Percentiles rank a stretch among this genome's conserved stretches.
Conservation (phyloP, 2,113 vertebrate species). For the Oophaga pumilio region DNA sequence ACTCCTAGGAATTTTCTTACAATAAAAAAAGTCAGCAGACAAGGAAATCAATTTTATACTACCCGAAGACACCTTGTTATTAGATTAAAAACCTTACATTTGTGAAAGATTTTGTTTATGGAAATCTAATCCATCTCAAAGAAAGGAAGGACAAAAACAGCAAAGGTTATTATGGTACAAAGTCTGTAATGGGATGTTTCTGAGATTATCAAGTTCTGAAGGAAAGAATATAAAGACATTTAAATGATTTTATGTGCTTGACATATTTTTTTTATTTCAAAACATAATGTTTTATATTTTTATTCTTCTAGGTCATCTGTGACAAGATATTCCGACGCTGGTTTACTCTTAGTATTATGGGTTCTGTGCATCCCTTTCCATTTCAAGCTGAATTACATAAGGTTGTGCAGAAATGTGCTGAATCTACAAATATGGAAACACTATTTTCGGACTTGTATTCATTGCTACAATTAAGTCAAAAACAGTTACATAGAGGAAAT, state of each 20-base stretch:
- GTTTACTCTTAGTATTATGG: conserved; percentile 79
- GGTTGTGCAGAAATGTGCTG: conserved; percentile 83
- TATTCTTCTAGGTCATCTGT: conserved; percentile 84
- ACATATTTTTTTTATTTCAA: neutral
- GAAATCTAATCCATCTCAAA: neutral
- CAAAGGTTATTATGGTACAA: neutral
- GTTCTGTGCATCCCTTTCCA: conserved; percentile 68
- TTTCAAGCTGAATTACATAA: conserved; percentile 82
- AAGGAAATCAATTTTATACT: neutral
- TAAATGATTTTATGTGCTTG: neutral
- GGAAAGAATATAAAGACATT: neutral
- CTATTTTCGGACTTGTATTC: conserved; percentile 76
- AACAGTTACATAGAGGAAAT: conserved; percentile 61
- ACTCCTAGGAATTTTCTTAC: neutral
- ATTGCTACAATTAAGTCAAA: conserved; percentile 77
- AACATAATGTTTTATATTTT: neutral
- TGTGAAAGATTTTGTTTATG: neutral
- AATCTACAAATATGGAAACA: conserved; percentile 61
- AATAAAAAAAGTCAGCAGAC: neutral
- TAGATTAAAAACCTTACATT: neutral
- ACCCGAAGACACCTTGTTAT: neutral
- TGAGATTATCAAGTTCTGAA: neutral
- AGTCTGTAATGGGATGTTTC: neutral
- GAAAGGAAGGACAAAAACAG: neutral
- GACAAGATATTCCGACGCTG: conserved; percentile 94